phyloP scores from a whole-genome alignment of 2,888 invertebrate species.

The Eristalis tenax region DNA sequence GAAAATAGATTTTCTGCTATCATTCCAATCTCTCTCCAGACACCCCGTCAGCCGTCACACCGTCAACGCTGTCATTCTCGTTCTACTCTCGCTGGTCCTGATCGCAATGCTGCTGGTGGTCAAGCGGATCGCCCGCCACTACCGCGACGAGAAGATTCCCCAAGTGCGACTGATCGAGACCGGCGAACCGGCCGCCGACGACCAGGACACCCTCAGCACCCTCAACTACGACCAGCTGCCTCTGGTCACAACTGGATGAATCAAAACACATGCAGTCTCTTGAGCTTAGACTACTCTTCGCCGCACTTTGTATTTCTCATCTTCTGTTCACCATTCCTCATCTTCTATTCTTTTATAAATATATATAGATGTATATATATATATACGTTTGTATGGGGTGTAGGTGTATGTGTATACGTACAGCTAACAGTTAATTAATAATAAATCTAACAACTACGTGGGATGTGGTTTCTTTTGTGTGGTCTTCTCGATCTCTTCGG shows the following conservation, averaged over 20 bases:
- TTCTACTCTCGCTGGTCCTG: conserved; percentile 74
- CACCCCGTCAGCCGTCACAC: conserved; percentile 73
- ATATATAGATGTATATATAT: conserved; percentile 63
- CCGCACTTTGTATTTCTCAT: conserved; percentile 52
- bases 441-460: conserved; percentile 61
- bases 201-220: conserved; percentile 3
- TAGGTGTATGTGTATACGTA: conserved; percentile 12
- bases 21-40: conserved; percentile 46
- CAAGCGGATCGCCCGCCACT: conserved; percentile 74
- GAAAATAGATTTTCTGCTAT: not conserved
- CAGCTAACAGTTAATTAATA: conserved; percentile 43
- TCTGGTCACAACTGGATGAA: not conserved
- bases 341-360: conserved; percentile 54
- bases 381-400: not conserved
- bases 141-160: conserved; percentile 74
- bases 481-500: not conserved
- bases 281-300: conserved; percentile 26
- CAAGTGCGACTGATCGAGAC: conserved; percentile 77
- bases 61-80: conserved; percentile 73
- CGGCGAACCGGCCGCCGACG: conserved; percentile 73
- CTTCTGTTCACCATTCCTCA: conserved; percentile 31
- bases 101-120: conserved; percentile 75
- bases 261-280: not conserved
- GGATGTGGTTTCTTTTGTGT: conserved; percentile 31
- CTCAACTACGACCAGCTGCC: conserved; percentile 50